Evolutionary conservation across 37 sponge, comb jelly and placozoan genomes (phyloP), one percentile per base, ranked within the genome.

Genomic region (Agelas oroides): DNA sequence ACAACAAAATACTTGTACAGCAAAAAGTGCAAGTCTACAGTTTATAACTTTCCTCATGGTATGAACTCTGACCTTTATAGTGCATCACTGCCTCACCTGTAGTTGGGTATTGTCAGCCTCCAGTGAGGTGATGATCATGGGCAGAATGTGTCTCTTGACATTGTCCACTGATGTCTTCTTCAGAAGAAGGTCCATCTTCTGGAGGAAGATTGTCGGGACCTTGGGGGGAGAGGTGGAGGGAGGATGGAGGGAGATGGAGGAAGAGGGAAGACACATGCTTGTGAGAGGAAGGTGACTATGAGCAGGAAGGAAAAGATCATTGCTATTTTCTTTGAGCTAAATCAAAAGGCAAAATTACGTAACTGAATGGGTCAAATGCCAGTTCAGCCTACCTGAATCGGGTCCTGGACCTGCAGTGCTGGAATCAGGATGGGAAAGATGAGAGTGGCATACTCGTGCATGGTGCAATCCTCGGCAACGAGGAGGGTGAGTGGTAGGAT

Each of bases 111-210:
- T 63, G 16, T 31, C 21, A 0, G 90, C 74, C 71, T 89, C 90
- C 53, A 95, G 38, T 3, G 96, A 75, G 1, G 53, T 30, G 35
- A 78, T 75, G 32, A 95, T 89, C 87, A 92, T 86, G 20, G 96
- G 96, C 39, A 95, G 59, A 13, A 95, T 60, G 64, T 90, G 75
- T 8, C 33, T 20, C 71, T 78, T 82, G 33, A 92, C 68, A 0
- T 84, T 88, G 30, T 81, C 84, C 36, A 68, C 80, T 0, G 94
- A 53, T 16, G 96, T 92, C 78, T 81, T 86, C 82, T 92, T 88
- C 79, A 95, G 61, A 19, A 95, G 76, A 0, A 92, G 73, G 62
- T 95, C 96, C 96, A 95, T 95, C 71, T 82, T 89, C 61, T 95
- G 96, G 18, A 95, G 85, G 15, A 95, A 74, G 28, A 95, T 92